phyloP scores from a whole-genome alignment of 2,888 invertebrate species.

The Stenurella melanura region DNA sequence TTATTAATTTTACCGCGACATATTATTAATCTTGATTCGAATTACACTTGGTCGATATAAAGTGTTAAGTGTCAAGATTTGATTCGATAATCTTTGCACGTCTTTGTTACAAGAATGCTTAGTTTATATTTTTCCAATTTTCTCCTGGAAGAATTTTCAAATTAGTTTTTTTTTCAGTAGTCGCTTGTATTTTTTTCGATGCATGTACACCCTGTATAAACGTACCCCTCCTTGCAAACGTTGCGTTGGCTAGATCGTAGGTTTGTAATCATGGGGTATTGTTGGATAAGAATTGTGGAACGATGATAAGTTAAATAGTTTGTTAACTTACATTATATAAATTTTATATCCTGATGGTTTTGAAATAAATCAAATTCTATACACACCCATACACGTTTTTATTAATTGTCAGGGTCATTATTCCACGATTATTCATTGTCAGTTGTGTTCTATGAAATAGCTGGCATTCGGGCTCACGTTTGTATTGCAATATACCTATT shows the following conservation, averaged over 20 bases:
- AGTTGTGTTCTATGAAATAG: not conserved
- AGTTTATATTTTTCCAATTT: too few relatives aligned
- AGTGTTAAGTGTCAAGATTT: too few relatives aligned
- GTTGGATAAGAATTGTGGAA: not conserved
- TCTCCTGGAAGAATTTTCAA: too few relatives aligned
- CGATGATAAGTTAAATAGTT: not conserved
- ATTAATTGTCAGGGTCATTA: conserved; percentile 7
- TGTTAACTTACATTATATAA: not conserved
- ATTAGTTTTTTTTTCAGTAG: too few relatives aligned
- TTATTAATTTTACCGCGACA: too few relatives aligned
- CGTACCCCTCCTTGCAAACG: too few relatives aligned
- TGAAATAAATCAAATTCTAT: conserved; percentile 3
- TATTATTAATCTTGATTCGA: too few relatives aligned
- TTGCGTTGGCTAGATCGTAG: not conserved
- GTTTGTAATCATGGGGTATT: not conserved
- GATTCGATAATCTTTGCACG: too few relatives aligned
- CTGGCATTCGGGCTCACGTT: conserved; percentile 1
- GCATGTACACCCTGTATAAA: too few relatives aligned
- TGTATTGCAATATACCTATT: not conserved
- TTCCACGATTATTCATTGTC: conserved; percentile 7
- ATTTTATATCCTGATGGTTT: not conserved
- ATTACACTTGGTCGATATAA: too few relatives aligned
- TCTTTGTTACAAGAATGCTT: too few relatives aligned
- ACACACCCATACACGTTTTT: conserved; percentile 2
- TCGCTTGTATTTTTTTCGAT: too few relatives aligned